phyloP scores from a whole-genome alignment of 2,113 vertebrate genomes.

The Mormoops blainvillei region DNA sequence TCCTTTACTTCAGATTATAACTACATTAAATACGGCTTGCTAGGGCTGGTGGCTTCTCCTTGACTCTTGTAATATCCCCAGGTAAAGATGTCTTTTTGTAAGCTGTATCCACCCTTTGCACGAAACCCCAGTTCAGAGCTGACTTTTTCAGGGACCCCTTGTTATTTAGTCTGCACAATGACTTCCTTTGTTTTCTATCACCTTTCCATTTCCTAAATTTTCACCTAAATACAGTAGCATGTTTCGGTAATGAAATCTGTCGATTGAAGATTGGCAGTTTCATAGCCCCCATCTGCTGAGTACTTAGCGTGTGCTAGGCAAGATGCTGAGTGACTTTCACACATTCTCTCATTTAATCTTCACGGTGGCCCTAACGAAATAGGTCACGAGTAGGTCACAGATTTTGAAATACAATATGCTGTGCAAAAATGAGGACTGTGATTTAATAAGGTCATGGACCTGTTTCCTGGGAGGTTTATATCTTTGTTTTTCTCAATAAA shows the following conservation, averaged over 20 bases:
- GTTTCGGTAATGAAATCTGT: neutral
- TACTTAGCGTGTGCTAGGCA: neutral
- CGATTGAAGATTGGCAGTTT: neutral
- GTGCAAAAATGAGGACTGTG: neutral
- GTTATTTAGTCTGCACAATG: neutral
- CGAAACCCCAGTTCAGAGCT: neutral
- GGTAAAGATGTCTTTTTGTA: neutral
- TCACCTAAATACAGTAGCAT: neutral
- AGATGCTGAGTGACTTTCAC: neutral
- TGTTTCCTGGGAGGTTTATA: neutral
- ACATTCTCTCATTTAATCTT: conserved; percentile 14
- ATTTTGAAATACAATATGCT: conserved; percentile 9
- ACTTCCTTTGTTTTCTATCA: neutral
- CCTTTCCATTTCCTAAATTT: neutral
- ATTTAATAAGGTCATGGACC: neutral
- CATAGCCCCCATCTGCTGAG: neutral
- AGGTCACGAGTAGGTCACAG: neutral
- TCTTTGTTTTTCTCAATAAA: neutral
- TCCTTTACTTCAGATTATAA: neutral
- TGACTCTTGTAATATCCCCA: neutral
- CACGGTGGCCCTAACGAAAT: neutral
- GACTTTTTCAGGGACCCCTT: neutral
- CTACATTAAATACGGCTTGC: neutral
- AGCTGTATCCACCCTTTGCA: neutral
- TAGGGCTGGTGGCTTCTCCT: neutral